Base-by-base conservation (phyloP, 2,113 vertebrate species). In the Abramis brama region DNA sequence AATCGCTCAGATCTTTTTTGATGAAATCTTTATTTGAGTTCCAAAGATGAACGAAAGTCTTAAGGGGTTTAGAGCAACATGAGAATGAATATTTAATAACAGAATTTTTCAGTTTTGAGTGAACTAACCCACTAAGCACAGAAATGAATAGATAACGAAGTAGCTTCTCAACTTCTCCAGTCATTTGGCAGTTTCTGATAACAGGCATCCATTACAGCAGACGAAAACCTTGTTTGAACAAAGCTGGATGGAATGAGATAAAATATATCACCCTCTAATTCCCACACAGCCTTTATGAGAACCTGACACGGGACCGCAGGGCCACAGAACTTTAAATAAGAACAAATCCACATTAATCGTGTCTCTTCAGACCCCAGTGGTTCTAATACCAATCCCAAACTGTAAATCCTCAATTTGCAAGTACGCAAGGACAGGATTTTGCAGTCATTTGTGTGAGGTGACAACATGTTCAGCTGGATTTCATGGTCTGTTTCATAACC, bases 291-390 rank as follows among this genome's bases (percentile, higher is more conserved):
- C 52, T 79, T 59, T 59, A 79, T 36, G 52, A 39, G 10, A 59
- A 78, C 30, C 76, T n/a, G 52, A 78, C 70, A 45, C 5, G 11
- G 21, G 21, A 23, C 36, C 11, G 39, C 70, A 79, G 74, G 83
- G 77, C 0, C 50, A 60, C n/a, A 66, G 83, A 66, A 33, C 47
- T 78, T 52, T 36, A 68, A 78, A 64, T 23, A 79, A 85, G 50
- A 43, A 33, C 68, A 86, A 86, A 79, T 78, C 73, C 55, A 62
- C 60, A 43, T 85, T 85, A 85, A 86, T 86, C 59, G 3, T 30
- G 25, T 21, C 39, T 36, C 81, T 64, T 80, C 9, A 79, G 80
- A 71, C 45, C 59, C 78, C 55, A 43, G 52, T 62, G 19, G 6
- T 33, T 79, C 43, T 30, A 45, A 55, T 17, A 57, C 4, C 19